A percentile compares a stretch with the other conserved stretches of the same genome.
Conservation (phyloP, 2,797 vertebrate genomes). For the Falco columbarius region DNA sequence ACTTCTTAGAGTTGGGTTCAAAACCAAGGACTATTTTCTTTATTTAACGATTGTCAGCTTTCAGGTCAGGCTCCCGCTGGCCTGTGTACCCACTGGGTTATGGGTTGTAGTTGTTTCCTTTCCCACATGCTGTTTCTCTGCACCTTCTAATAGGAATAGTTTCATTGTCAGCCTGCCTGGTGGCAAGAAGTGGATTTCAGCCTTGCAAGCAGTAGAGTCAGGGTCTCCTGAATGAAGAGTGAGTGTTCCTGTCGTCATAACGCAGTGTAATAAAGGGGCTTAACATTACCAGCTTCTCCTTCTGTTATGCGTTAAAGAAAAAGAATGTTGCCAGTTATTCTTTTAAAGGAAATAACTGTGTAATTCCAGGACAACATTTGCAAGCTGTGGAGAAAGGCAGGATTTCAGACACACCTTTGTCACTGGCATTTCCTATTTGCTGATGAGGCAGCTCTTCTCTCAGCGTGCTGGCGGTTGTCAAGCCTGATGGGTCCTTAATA, state of each 20-base stretch:
- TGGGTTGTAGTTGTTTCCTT: not conserved
- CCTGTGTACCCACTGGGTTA: not conserved
- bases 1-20: not conserved
- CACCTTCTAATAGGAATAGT: not conserved
- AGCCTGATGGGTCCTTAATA: slow-evolving; percentile 42
- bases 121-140: not conserved
- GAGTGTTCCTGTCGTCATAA: not conserved
- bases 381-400: not conserved
- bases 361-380: not conserved
- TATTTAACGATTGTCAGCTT: not conserved
- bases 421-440: not conserved
- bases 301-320: not conserved
- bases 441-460: slow-evolving; percentile 31
- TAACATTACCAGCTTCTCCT: not conserved
- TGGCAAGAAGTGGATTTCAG: not conserved
- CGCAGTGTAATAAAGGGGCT: not conserved
- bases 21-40: slow-evolving; percentile 3
- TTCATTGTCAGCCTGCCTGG: not conserved
- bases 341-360: not conserved
- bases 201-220: not conserved
- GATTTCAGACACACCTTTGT: slow-evolving; percentile 8
- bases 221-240: not conserved
- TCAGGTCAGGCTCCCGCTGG: not conserved
- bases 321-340: not conserved
- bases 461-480: not conserved